Evolutionary conservation across 2,797 vertebrate species (phyloP), one percentile per base, ranked within the genome.

Genomic region (Tiaroga cobitis): DNA sequence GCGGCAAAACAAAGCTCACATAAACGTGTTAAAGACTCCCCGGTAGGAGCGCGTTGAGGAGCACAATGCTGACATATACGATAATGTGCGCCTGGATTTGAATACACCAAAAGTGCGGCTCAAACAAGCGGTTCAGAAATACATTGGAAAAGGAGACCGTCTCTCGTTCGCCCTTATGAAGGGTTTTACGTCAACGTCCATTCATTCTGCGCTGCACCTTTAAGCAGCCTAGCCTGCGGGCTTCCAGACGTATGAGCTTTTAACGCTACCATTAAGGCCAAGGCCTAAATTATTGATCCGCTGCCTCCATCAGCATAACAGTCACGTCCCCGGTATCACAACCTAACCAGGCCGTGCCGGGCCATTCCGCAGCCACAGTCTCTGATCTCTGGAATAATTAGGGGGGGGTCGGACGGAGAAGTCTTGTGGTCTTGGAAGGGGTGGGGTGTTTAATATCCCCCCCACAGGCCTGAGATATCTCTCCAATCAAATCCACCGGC

Each of bases 221-320:
- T 90, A 89, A 89, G 83, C 82, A 75, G 91, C 91, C 92, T 72
- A 95, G 95, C 95, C 95, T 95, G 95, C 92, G 96, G 96, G 81
- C 97, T 96, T 96, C 92, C 94, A 93, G 96, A 96, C 95, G 95
- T 95, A 96, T 95, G 94, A 96, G 96, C 96, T 96, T 96, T 96
- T 97, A 95, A 97, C 96, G 94, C 95, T 95, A 95, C 97, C 97
- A 98, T 98, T 97, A 97, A 97, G 94, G 96, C 97, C 94, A 94
- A 94, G 96, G 96, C 96, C 97, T 99, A 97, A 99, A 98, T 99
- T 99, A 99, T 99, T 99, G 98, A 99, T 99, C 97, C 94, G 93
- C 94, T 92, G 95, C 96, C 96, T 96, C 94, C 93, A 99, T 99
- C 97, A 98, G 97, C 97, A 99, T 95, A 96, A 95, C 96, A 96